phyloP scores from a whole-genome alignment of 2,888 invertebrate species.

The Epirrhoe tristata region DNA sequence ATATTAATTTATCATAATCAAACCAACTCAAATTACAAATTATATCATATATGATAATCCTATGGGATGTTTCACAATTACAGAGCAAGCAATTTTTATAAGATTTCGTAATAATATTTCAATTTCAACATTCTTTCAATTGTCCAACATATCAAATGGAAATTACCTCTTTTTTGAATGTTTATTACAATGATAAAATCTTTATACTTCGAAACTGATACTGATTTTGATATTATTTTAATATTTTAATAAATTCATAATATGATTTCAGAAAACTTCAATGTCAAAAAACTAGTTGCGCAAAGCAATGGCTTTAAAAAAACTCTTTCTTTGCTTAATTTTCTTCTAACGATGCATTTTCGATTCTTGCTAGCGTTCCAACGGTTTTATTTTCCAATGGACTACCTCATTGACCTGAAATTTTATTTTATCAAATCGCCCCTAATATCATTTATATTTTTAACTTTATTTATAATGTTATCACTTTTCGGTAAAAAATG shows the following conservation, averaged over 20 bases:
- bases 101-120: conserved; percentile 50
- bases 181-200: background rate
- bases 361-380: no score
- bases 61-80: conserved; percentile 21
- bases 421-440: no score
- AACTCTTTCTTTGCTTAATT: no score
- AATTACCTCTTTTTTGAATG: conserved; percentile 50
- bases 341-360: no score
- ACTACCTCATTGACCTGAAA: no score
- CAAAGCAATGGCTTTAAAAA: no score
- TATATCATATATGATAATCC: conserved; percentile 18
- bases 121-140: conserved; percentile 55
- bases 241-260: background rate
- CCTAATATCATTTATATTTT: no score
- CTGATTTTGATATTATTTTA: background rate
- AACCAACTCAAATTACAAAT: conserved; percentile 26
- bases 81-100: conserved; percentile 59
- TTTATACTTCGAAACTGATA: background rate
- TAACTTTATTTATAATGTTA: no score
- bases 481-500: no score
- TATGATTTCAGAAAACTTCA: background rate
- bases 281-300: no score
- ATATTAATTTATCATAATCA: conserved; percentile 30
- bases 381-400: no score
- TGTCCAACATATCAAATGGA: conserved; percentile 71